Base-by-base conservation (phyloP, 2,888 invertebrate species). In the Metalampra italica region DNA sequence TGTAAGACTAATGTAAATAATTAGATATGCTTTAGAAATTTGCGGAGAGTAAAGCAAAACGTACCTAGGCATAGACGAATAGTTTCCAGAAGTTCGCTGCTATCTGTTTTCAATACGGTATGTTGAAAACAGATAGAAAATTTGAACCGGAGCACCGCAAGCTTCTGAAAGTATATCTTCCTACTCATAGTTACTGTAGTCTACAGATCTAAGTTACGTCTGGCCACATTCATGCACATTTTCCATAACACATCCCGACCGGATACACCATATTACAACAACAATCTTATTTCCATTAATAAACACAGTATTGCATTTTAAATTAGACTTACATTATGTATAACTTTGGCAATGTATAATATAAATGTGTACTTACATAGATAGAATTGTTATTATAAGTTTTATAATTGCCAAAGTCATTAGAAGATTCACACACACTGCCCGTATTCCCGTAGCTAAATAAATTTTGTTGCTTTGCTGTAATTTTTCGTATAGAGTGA, bases 211-310 rank as follows among this genome's bases (percentile, higher is more conserved):
- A 22, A 22, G 22, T 22, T 22, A 14, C 39, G n/a, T 37, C 11
- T 61, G 57, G 63, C 66, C 66, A 64, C 64, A 64, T 56, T 60
- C 86, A 86, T 84, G 84, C 86, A 69, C 64, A 79, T 79, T 84
- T 86, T 84, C 88, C 88, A 81, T 70, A 78, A 81, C 84, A 88
- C 86, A 82, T 68, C 73, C 81, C 75, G 75, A 60, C 68, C 78
- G 81, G 78, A 82, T 82, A 83, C 73, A 77, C 74, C 78, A 73
- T 71, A 71, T 68, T 76, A 81, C 71, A 78, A 75, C 66, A 73
- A 22, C 22, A 52, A 47, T 64, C 63, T 67, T 62, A 61, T 68
- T 64, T 68, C 68, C 70, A 75, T 70, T 66, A 72, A 72, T 74
- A 68, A 76, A 79, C 74, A 80, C 71, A 75, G 52, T 71, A 67